A percentile compares a stretch with the other conserved stretches of the same genome.
phyloP scores from a whole-genome alignment of 2,888 invertebrate species.

The Melinaea menophilus region DNA sequence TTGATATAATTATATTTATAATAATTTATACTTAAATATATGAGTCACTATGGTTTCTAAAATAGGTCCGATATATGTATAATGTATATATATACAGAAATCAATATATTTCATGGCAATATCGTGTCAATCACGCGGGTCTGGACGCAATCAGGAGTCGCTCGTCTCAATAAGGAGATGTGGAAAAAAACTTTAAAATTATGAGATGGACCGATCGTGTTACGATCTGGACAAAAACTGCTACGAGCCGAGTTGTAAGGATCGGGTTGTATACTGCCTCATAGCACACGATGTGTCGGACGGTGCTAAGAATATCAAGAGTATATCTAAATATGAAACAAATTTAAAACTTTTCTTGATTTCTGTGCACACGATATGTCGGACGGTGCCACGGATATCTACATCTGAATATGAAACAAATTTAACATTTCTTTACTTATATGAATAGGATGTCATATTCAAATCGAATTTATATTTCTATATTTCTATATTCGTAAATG shows the following conservation, averaged over 20 bases:
- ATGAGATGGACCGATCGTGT: slow-evolving; percentile 73
- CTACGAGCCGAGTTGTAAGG: slow-evolving; percentile 46
- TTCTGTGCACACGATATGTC: slow-evolving; percentile 25
- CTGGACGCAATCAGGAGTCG: slow-evolving; percentile 50
- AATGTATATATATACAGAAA: slow-evolving; percentile 17
- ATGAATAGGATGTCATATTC: too few species aligned
- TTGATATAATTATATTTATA: too few species aligned
- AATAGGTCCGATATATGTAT: background rate
- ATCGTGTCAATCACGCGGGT: slow-evolving; percentile 48
- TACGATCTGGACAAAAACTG: slow-evolving; percentile 62
- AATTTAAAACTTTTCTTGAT: too few species aligned
- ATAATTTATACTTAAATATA: too few species aligned
- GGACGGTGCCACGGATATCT: background rate
- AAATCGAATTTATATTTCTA: too few species aligned
- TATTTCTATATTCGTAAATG: too few species aligned
- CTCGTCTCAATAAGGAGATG: slow-evolving; percentile 54
- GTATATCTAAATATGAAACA: background rate
- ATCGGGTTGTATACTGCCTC: slow-evolving; percentile 37
- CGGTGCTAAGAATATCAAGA: background rate
- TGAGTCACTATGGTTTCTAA: too few species aligned
- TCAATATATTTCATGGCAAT: slow-evolving; percentile 26
- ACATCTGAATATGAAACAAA: background rate
- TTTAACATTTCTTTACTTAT: too few species aligned
- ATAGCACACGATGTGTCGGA: slow-evolving; percentile 23
- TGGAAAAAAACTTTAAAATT: slow-evolving; percentile 64